phyloP scores from a whole-genome alignment of 2,797 vertebrate genomes.

The Tachyglossus aculeatus region DNA sequence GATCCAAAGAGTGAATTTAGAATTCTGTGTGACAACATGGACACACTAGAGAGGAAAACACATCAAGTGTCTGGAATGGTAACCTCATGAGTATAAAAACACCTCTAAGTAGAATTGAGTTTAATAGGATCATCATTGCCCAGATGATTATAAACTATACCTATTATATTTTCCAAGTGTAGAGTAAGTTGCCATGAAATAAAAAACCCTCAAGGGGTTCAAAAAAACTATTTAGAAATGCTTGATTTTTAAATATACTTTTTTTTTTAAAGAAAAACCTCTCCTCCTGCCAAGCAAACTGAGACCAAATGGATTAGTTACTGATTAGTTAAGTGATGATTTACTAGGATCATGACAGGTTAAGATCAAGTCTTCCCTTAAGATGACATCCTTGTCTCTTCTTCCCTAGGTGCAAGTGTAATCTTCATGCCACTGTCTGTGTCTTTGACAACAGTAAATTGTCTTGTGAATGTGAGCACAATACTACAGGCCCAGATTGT shows the following conservation, averaged over 20 bases:
- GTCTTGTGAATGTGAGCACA: conserved; percentile 97
- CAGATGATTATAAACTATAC: too few relatives aligned
- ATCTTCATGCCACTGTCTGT: conserved; percentile 97
- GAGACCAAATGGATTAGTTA: not conserved
- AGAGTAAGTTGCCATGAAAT: too few relatives aligned
- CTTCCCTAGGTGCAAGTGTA: conserved; percentile 94
- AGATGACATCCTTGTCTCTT: conserved; percentile 47
- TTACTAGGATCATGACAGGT: not conserved
- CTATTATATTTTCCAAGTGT: too few relatives aligned
- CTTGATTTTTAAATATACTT: not conserved
- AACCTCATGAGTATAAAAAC: too few relatives aligned
- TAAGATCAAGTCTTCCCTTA: conserved; percentile 27
- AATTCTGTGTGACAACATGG: too few relatives aligned
- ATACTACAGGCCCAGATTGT: conserved; percentile 97
- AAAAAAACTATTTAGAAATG: not conserved
- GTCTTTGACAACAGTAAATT: conserved; percentile 93
- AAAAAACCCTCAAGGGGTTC: too few relatives aligned
- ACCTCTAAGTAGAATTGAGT: too few relatives aligned
- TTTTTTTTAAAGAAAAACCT: not conserved
- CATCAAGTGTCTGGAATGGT: too few relatives aligned
- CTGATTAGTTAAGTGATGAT: not conserved
- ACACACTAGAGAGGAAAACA: too few relatives aligned
- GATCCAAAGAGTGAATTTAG: not conserved
- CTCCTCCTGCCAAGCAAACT: not conserved
- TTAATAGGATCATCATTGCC: too few relatives aligned